Base-by-base conservation (phyloP, 2,888 invertebrate genomes). In the Drosophila algonquin region DNA sequence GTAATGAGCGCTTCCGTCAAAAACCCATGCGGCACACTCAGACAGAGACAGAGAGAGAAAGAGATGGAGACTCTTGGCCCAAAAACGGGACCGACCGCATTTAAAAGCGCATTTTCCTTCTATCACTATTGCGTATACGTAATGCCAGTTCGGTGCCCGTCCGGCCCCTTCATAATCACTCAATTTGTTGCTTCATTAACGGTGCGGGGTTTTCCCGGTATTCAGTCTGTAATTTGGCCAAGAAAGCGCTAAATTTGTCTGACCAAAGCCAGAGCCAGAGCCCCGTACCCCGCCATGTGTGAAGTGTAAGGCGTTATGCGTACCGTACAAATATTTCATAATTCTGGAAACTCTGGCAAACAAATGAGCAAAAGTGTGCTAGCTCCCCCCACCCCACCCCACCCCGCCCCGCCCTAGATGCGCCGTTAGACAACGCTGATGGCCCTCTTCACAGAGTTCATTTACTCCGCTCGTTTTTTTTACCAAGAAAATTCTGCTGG, bases 391-490 rank as follows among this genome's bases (percentile, higher is more conserved):
- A 48, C 32, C 52, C 24, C 45, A 3, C 21, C 3, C 3, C 50
- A 24, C 40, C 12, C 32, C 53, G 32, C 45, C 46, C 40, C 16
- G 21, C 35, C 51, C 46, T 60, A 56, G 57, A 75, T 63, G 69
- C 64, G 46, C 75, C 83, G 88, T 78, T 83, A 88, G 83, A 51
- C 75, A 50, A 45, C 45, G 69, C 62, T 57, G 55, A 65, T 69
- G 53, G 51, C 54, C 73, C 71, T 73, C 71, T 59, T 59, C 71
- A 54, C 63, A 80, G 54, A 84, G 83, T 84, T 84, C 89, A 80
- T 84, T 84, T 84, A 86, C 89, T 88, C 83, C 75, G 68, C 51
- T 2, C n/a, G 24, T 24, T 24, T n/a, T n/a, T n/a, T 7, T 40
- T 56, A 50, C 44, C 47, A 59, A 65, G 86, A 82, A 88, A 85